Base-by-base conservation (phyloP, 2,113 vertebrate genomes). In the Struthidea cinerea region DNA sequence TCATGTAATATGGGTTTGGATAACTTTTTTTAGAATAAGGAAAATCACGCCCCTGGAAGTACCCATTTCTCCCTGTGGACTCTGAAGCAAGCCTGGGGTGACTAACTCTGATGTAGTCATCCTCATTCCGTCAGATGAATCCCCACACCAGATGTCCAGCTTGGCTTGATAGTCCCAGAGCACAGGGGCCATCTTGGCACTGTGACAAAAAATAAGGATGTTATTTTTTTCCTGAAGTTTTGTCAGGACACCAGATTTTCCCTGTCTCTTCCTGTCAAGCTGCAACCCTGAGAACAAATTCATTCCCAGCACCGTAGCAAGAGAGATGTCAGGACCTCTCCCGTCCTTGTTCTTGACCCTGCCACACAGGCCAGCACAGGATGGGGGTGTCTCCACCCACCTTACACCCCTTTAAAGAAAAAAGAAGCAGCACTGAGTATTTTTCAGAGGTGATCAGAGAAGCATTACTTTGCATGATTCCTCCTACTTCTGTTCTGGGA, bases 241-340 rank as follows among this genome's bases (percentile, higher is more conserved):
- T 88, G 79, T 97, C 79, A 92, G 92, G 88, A 96, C 89, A 97
- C 70, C 94, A 97, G 70, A 96, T 68, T 96, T 94, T 94, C 94
- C 67, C 95, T 50, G 53, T 93, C 95, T 95, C 95, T 96, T 97
- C 95, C 95, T 97, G 94, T 96, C 90, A 93, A 93, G 90, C 82
- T 95, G 90, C 55, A 93, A 57, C 50, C 92, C 92, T 97, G 96
- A 97, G 96, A 96, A 97, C 63, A 90, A 94, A 95, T 65, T 88
- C 22, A 95, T 96, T 97, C 96, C 95, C 96, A 97, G 88, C 82
- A 76, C 53, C 30, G 0, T 50, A 79, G 75, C 67, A 85, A 83
- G 27, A 33, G 41, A 91, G 69, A 94, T 94, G 90, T 93, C 95
- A 93, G 33, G 84, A 93, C 87, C 78, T 87, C 64, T 93, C 35